Percentiles rank a stretch among this genome's conserved stretches.
Evolutionary conservation across 2,888 invertebrate species (phyloP).

Genomic region (Andricus quercusramuli): DNA sequence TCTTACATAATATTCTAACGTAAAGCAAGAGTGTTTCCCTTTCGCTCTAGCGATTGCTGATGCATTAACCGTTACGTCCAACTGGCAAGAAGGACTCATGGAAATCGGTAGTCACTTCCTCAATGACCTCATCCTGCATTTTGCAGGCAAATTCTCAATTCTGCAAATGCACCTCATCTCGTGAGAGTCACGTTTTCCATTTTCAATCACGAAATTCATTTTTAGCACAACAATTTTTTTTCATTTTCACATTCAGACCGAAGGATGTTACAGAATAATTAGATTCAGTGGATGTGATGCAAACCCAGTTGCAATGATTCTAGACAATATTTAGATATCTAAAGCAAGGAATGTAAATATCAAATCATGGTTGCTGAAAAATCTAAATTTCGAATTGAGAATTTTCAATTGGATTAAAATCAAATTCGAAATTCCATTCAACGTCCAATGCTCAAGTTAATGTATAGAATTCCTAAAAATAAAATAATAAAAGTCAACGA

Average conservation of each 20-base stretch:
- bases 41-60: constrained; percentile 13
- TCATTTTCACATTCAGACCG: neutral
- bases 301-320: neutral
- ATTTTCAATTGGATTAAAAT: too few relatives aligned
- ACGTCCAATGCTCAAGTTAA: too few relatives aligned
- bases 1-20: neutral
- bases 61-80: constrained; percentile 30
- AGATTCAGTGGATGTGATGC: constrained; percentile 5
- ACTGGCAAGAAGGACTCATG: constrained; percentile 13
- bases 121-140: constrained; percentile 11
- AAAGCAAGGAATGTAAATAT: neutral
- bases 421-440: too few relatives aligned
- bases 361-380: too few relatives aligned
- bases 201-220: constrained; percentile 25
- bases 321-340: neutral
- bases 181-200: neutral
- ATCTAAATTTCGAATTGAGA: too few relatives aligned
- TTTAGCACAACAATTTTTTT: neutral
- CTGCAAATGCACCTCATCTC: constrained; percentile 3
- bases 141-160: neutral
- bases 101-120: constrained; percentile 26
- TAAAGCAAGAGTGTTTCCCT: constrained; percentile 29
- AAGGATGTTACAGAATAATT: neutral
- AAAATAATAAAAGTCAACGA: too few relatives aligned
- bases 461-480: too few relatives aligned